Conservation (phyloP, 2,888 invertebrate genomes). For the Sialis lutaria region DNA sequence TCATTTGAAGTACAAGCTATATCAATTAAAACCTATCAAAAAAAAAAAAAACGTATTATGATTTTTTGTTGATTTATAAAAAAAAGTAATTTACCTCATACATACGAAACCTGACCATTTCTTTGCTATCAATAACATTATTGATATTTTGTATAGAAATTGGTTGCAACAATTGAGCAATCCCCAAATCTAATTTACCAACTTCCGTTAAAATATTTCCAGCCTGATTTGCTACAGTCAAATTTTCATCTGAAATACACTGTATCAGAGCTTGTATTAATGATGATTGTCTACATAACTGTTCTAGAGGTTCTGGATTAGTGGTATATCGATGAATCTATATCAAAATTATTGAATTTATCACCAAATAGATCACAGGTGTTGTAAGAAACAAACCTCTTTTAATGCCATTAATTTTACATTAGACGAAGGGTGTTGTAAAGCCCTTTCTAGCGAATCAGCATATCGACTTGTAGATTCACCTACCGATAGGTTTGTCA, state of each 20-base stretch:
- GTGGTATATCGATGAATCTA: slow-evolving; percentile 15
- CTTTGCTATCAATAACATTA: slow-evolving; percentile 35
- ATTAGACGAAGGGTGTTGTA: slow-evolving; percentile 41
- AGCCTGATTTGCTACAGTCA: slow-evolving; percentile 40
- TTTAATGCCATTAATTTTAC: slow-evolving; percentile 45
- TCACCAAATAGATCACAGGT: background rate
- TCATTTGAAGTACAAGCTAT: slow-evolving; percentile 1
- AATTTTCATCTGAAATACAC: slow-evolving; percentile 37
- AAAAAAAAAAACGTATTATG: slow-evolving; percentile 1
- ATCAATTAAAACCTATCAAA: slow-evolving; percentile 2
- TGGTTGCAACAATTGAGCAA: slow-evolving; percentile 31
- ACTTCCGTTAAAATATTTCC: slow-evolving; percentile 33
- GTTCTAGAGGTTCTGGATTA: slow-evolving; percentile 16
- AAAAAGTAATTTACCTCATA: slow-evolving; percentile 36
- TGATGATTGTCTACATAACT: slow-evolving; percentile 16
- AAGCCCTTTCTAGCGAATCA: slow-evolving; percentile 36
- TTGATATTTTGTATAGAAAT: slow-evolving; percentile 36
- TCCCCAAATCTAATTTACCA: slow-evolving; percentile 26
- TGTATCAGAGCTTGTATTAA: slow-evolving; percentile 37
- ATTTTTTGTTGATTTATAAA: background rate
- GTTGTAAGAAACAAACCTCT: slow-evolving; percentile 28
- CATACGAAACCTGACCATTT: slow-evolving; percentile 44
- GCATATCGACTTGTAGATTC: slow-evolving; percentile 41
- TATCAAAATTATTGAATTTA: background rate
- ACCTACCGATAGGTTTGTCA: slow-evolving; percentile 42